A percentile compares a stretch with the other conserved stretches of the same genome.
Evolutionary conservation across 2,888 invertebrate species (phyloP).

Genomic region (Callosobruchus maculatus): DNA sequence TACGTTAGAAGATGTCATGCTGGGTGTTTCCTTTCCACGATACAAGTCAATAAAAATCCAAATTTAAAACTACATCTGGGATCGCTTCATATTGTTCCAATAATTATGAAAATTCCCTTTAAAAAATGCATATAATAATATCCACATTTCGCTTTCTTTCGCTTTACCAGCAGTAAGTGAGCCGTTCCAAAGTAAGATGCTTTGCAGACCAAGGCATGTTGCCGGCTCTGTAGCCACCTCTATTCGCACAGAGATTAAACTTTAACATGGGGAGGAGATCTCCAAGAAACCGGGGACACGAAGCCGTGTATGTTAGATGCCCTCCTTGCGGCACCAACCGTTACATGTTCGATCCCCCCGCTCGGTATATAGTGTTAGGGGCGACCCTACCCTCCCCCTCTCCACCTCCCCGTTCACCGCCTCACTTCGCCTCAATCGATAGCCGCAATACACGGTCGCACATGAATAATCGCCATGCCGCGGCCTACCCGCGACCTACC

Average conservation of each 20-base stretch:
- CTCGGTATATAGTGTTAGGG: neutral
- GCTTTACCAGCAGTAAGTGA: too few species aligned
- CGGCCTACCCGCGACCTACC: neutral
- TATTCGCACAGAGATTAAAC: neutral
- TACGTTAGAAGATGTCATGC: too few species aligned
- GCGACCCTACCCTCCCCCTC: neutral
- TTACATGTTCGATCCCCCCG: neutral
- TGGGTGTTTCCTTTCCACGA: too few species aligned
- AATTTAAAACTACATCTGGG: too few species aligned
- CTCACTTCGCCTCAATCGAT: neutral
- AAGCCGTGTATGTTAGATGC: neutral
- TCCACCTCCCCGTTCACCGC: neutral
- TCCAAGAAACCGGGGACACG: neutral
- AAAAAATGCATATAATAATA: too few species aligned
- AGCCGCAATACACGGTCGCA: neutral
- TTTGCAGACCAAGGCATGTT: too few species aligned
- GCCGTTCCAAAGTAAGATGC: too few species aligned
- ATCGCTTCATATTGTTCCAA: too few species aligned
- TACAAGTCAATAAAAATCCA: too few species aligned
- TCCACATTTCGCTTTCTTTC: too few species aligned
- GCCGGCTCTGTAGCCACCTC: too few species aligned
- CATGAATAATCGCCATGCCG: neutral
- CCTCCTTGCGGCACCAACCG: neutral
- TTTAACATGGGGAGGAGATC: neutral
- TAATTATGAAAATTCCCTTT: too few species aligned